These are phyloP conservation scores for Amblyraja radiata DNA, from an alignment of 2,797 vertebrate genomes.

Conservation along the genomic window DNA sequence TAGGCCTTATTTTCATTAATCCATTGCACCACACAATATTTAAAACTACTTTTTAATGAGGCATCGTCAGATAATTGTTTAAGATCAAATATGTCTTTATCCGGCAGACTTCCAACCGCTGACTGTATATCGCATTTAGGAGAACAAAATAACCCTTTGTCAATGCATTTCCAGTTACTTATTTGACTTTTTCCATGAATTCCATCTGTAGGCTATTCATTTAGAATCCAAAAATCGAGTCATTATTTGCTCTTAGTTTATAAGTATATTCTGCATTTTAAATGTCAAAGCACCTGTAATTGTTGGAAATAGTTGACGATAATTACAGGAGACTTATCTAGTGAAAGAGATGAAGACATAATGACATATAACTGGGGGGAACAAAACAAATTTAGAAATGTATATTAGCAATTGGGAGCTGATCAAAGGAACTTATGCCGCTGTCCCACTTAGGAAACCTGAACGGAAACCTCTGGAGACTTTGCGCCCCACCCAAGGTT, in stretches of 20 bases:
- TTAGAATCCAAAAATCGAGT: background rate
- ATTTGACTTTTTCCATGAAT: background rate
- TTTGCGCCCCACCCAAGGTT: no score
- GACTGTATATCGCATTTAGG: background rate
- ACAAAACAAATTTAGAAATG: background rate
- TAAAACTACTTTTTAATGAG: background rate
- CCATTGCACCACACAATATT: background rate
- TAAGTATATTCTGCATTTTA: background rate
- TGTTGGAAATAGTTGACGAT: background rate
- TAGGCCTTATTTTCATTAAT: background rate
- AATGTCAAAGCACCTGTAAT: background rate
- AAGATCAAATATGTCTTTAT: background rate
- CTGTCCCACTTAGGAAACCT: no score
- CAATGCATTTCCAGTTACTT: background rate
- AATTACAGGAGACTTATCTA: background rate
- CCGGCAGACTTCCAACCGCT: background rate
- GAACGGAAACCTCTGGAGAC: no score
- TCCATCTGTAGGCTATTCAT: background rate
- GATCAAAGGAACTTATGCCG: background rate
- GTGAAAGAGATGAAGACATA: background rate
- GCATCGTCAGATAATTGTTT: background rate
- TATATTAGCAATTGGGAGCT: background rate
- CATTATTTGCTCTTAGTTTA: background rate
- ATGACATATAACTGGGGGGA: background rate
- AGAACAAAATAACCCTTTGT: background rate